Base-by-base conservation (phyloP, 1,140 invertebrate genomes). In the Drosophila serrata region DNA sequence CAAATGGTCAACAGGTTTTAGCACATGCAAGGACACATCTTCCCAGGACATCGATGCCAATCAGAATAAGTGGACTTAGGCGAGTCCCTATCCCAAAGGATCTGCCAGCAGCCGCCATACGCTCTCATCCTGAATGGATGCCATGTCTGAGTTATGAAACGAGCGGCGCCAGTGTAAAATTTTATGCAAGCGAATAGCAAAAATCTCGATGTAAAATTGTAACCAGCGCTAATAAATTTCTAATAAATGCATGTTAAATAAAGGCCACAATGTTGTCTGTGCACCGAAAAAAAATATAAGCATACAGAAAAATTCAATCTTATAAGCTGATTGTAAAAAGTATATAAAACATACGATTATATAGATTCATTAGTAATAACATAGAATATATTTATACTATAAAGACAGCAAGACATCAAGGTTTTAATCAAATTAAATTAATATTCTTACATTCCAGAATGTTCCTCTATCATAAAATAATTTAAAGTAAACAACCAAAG, bases 1-100 rank as follows among this genome's bases (percentile, higher is more conserved):
- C 84, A 91, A 91, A 91, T 91, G 88, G 88, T 90, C 88, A 91
- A 91, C 90, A 91, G 90, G 90, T 91, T 90, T 63, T 53, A 58
- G 55, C 61, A 35, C 53, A 76, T 76, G 75, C 75, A 64, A 76
- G 60, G 70, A 75, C 69, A 35, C 43, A 57, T 58, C 42, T 46
- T 48, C 64, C 4, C 42, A 46, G 49, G 51, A 27, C 35, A 59
- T 76, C 76, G 81, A 84, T 84, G 85, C 76, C 84, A 88, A 88
- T 88, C 84, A 88, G 84, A 70, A 72, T 90, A 84, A 88, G 84
- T 90, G 77, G 63, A 81, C 62, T 51, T 57, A 63, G 60, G 49
- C 19, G 33, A 46, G 33, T 29, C 17, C n/a, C 17, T 9, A 39
- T 19, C 29, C 19, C 17, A 33, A 29, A 55, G 46, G 12, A 35